Conservation (phyloP, 2,888 invertebrate species). For the Monoplex corrugatus region DNA sequence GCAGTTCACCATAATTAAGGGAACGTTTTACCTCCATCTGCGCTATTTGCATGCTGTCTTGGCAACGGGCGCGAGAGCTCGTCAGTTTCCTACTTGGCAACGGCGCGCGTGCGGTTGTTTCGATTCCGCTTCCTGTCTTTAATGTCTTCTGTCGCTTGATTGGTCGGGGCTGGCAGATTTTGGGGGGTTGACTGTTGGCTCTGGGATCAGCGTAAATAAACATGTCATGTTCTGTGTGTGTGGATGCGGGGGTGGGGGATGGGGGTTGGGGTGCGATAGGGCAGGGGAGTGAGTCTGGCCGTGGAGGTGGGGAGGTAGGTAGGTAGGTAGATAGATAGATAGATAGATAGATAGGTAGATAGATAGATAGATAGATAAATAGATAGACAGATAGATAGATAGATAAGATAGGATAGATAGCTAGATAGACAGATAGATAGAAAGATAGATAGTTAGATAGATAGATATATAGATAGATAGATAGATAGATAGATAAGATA, state of each 20-base stretch:
- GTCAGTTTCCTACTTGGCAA: conserved; percentile 6
- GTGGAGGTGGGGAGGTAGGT: not conserved
- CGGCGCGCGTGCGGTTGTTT: conserved; percentile 22
- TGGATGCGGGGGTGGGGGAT: not conserved
- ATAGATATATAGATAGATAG: no score
- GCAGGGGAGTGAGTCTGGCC: not conserved
- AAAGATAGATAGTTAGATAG: no score
- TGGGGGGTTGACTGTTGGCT: not conserved
- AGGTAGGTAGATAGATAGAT: not conserved
- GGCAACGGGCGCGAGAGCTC: not conserved
- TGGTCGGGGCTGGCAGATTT: not conserved
- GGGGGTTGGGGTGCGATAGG: not conserved
- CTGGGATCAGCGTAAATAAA: no score
- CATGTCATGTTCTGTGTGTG: not conserved
- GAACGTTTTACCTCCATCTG: not conserved
- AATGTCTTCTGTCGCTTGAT: not conserved
- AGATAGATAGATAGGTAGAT: not conserved
- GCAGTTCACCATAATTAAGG: no score
- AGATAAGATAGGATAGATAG: no score
- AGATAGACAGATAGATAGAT: no score
- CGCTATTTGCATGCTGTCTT: not conserved
- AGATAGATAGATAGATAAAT: not conserved
- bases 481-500: no score
- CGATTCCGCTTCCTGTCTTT: not conserved
- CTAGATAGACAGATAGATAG: no score